Percentiles rank a stretch among this genome's conserved stretches.
Evolutionary conservation across 64 coral and sea anemone species (phyloP).

Genomic region (Actinia equina): DNA sequence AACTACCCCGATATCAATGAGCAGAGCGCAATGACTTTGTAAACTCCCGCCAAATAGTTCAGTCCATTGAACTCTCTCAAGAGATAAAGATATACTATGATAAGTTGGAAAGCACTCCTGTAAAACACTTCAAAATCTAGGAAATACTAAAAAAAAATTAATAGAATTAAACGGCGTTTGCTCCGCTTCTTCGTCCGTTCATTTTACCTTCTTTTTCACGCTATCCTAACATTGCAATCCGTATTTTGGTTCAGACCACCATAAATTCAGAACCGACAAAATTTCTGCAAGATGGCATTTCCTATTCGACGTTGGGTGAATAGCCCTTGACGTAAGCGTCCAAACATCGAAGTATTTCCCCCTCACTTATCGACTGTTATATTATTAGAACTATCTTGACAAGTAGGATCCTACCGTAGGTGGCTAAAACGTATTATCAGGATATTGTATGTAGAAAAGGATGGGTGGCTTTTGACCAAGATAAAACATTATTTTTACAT

Average conservation of each 20-base stretch:
- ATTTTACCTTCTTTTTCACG: not conserved
- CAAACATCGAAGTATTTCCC: not conserved
- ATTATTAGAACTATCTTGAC: slow-evolving; percentile 13
- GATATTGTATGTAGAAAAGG: not conserved
- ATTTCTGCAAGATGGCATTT: slow-evolving; percentile 8
- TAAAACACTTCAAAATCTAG: not conserved
- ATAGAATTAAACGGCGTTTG: too few species aligned
- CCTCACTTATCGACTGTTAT: not conserved
- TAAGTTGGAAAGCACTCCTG: not conserved
- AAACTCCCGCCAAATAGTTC: not conserved
- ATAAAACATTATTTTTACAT: not conserved
- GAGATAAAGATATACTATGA: not conserved
- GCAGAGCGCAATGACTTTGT: not conserved
- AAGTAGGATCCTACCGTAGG: not conserved
- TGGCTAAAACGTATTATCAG: not conserved
- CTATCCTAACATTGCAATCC: not conserved
- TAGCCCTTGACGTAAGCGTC: not conserved
- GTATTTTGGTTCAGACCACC: not conserved
- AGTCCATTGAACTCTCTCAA: not conserved
- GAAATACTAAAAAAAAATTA: too few species aligned
- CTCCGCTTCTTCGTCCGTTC: not conserved
- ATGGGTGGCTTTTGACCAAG: not conserved
- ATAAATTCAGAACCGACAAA: not conserved
- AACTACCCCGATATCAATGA: not conserved
- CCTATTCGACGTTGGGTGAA: not conserved